Base-by-base conservation (phyloP, 2,797 vertebrate species). In the Alauda arvensis region DNA sequence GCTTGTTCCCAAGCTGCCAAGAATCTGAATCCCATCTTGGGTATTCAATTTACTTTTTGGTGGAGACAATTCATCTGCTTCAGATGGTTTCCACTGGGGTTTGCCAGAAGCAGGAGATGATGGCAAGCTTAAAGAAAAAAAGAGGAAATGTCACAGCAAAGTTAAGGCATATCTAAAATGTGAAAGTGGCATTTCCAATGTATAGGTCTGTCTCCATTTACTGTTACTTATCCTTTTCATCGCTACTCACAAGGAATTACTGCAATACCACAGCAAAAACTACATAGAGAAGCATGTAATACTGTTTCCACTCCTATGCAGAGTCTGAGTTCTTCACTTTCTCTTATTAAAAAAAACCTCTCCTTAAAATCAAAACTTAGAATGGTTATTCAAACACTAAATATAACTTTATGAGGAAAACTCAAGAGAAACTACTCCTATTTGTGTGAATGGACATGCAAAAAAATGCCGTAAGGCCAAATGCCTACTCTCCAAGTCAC, bases 31-130 rank as follows among this genome's bases (percentile, higher is more conserved):
- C 68, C 96, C 96, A 29, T 98, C 97, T 79, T 96, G 96, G 61
- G 82, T 40, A 53, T 94, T 97, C 60, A 94, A 46, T 95, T 97
- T 97, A 89, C 67, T 96, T 96, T 96, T 98, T 79, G 94, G 94
- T 90, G 91, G 45, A 90, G 96, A 91, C 67, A 96, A 92, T 56
- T 97, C 96, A 48, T 96, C 97, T 78, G 84, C 33, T 51, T 97
- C 97, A 88, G 95, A 89, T 76, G 95, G n/a, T 92, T 97, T 98
- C 96, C 96, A 96, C 10, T 95, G 98, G 45, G 97, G 95, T 96
- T 98, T 99, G 77, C 96, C 96, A 91, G 98, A 98, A 92, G 92
- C 90, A 17, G 98, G 96, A 89, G 98, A 97, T 78, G 97, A 98
- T n/a, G 98, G 98, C 25, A 98, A 98, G 91, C 99, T 99, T 96